A percentile compares a stretch with the other conserved stretches of the same genome.
These are phyloP conservation scores for Aphelenchoides fujianensis DNA, from an alignment of 1,140 invertebrate species.

Conservation along the genomic window DNA sequence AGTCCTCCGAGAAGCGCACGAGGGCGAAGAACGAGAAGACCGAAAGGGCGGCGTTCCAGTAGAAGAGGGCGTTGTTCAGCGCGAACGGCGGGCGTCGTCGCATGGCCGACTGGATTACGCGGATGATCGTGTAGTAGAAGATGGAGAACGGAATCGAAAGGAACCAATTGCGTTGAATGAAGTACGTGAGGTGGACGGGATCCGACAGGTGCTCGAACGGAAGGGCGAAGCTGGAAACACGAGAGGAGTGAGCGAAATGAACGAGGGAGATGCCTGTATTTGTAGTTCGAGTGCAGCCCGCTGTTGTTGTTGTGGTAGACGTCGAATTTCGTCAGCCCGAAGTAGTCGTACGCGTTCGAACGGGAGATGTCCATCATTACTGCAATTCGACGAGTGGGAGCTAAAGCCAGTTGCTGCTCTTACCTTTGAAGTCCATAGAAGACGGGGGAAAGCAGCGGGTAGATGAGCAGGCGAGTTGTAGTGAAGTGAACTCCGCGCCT, in stretches of 20 bases:
- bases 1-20: slow-evolving; percentile 16
- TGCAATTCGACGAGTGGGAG: no score
- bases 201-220: slow-evolving; percentile 3
- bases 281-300: slow-evolving; percentile 1
- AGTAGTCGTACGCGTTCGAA: neutral
- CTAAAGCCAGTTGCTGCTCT: no score
- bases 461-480: no score
- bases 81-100: neutral
- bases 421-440: no score
- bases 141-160: neutral
- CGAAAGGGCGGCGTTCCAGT: neutral
- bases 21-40: slow-evolving; percentile 12
- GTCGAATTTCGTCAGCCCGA: neutral
- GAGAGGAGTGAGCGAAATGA: neutral
- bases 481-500: no score
- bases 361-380: neutral
- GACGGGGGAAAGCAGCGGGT: no score
- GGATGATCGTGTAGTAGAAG: neutral
- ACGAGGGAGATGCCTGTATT: neutral
- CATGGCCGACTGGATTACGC: neutral
- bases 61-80: neutral
- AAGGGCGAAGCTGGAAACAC: neutral
- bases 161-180: slow-evolving; percentile 12
- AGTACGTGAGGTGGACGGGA: neutral
- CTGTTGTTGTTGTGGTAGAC: slow-evolving; percentile 12